Percentiles rank a stretch among this genome's conserved stretches.
Conservation (phyloP, 2,113 vertebrate genomes). For the Balaeniceps rex region DNA sequence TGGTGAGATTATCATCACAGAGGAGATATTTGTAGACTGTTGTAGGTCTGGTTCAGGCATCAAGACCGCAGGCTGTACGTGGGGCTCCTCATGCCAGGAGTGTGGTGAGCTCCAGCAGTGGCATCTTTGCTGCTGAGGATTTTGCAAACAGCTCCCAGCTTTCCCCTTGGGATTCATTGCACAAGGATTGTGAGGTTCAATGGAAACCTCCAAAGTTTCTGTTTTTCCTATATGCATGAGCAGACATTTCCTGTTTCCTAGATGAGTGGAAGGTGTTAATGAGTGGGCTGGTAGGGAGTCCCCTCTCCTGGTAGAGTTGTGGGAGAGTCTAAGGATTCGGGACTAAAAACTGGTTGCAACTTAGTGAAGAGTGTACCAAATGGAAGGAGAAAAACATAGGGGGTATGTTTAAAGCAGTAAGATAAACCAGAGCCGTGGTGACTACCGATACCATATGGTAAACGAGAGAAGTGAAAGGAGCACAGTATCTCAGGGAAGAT, state of each 20-base stretch:
- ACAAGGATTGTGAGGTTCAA: neutral
- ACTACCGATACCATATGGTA: neutral
- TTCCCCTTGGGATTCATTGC: neutral
- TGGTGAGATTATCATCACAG: neutral
- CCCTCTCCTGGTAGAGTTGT: neutral
- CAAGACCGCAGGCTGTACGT: neutral
- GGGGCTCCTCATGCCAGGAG: neutral
- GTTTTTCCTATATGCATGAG: neutral
- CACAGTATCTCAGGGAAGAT: neutral
- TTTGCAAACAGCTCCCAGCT: neutral
- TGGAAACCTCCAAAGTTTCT: neutral
- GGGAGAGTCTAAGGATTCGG: neutral
- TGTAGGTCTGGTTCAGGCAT: neutral
- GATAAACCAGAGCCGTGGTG: neutral
- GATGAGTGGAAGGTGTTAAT: neutral
- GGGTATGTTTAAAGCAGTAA: rapidly evolving
- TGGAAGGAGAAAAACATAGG: neutral
- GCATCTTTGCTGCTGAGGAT: neutral
- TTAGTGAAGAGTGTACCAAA: neutral
- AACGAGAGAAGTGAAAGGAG: neutral
- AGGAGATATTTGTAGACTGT: neutral
- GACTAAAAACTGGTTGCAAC: neutral
- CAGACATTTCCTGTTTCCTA: neutral
- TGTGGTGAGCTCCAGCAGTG: neutral
- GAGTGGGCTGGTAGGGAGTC: neutral